These are phyloP conservation scores for Actenoides lindsayi DNA, from an alignment of 2,113 vertebrate species.

Conservation along the genomic window DNA sequence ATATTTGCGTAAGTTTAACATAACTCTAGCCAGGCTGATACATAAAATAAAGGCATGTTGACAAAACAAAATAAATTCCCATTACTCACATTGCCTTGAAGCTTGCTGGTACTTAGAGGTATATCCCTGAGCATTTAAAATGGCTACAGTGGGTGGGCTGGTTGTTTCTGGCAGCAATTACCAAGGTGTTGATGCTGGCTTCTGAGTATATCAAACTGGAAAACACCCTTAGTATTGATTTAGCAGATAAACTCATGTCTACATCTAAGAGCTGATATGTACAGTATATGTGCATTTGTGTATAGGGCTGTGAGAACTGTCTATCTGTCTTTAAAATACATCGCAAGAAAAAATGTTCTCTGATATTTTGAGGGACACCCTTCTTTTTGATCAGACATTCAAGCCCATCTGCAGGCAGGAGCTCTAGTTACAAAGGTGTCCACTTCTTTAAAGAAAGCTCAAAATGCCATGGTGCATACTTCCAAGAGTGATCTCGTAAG, in stretches of 20 bases:
- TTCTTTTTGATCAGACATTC: not conserved
- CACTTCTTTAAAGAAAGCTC: not conserved
- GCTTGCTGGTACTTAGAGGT: not conserved
- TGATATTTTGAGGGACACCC: not conserved
- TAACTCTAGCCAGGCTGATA: not conserved
- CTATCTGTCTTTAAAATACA: not conserved
- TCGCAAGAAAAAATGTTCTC: not conserved
- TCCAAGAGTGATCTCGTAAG: not conserved
- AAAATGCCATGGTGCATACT: not conserved
- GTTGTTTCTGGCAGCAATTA: not conserved
- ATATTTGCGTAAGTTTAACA: not conserved
- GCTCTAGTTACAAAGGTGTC: not conserved
- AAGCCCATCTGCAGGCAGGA: not conserved
- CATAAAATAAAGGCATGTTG: not conserved
- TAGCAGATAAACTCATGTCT: not conserved
- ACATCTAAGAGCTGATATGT: not conserved
- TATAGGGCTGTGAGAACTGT: not conserved
- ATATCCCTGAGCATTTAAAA: not conserved
- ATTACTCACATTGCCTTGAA: not conserved
- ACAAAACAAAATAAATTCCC: not conserved
- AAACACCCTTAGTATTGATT: not conserved
- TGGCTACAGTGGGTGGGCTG: rapidly evolving
- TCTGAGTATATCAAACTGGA: not conserved
- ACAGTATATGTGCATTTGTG: not conserved
- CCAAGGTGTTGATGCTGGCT: not conserved